Evolutionary conservation across 2,888 invertebrate genomes (phyloP).

Genomic region (Amiota communis): DNA sequence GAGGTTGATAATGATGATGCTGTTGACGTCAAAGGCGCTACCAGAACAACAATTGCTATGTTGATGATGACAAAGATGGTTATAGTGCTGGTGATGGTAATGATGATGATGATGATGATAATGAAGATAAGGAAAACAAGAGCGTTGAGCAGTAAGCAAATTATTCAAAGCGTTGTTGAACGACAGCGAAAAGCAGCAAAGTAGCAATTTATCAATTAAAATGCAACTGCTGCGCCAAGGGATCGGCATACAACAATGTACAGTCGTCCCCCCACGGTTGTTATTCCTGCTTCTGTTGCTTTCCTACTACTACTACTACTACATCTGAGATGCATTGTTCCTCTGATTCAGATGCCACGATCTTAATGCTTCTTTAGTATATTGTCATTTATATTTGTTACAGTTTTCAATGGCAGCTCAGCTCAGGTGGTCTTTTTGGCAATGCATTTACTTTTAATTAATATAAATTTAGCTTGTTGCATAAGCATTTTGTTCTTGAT

Average conservation of each 20-base stretch:
- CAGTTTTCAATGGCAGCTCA: no score
- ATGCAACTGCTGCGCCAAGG: constrained; percentile 42
- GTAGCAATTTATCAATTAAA: constrained; percentile 69
- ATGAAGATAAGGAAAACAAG: constrained; percentile 32
- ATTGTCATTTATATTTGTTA: no score
- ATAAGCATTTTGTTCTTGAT: background rate
- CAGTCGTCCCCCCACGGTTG: background rate
- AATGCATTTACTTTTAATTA: constrained; percentile 10
- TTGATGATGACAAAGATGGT: no score
- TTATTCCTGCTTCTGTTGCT: background rate
- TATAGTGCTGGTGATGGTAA: no score
- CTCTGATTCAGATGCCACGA: no score
- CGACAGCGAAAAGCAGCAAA: constrained; percentile 58
- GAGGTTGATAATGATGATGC: no score
- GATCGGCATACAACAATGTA: background rate
- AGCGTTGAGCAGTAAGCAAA: constrained; percentile 55
- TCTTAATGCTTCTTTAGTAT: no score
- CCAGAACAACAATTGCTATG: no score
- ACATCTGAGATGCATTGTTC: background rate
- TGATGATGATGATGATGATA: no score
- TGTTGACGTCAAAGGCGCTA: no score
- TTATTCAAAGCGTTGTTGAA: constrained; percentile 57
- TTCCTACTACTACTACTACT: background rate
- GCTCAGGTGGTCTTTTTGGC: background rate
- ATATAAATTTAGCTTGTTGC: constrained; percentile 13